A percentile compares a stretch with the other conserved stretches of the same genome.
phyloP scores from a whole-genome alignment of 1,140 invertebrate genomes.

The Aphelinus certus region DNA sequence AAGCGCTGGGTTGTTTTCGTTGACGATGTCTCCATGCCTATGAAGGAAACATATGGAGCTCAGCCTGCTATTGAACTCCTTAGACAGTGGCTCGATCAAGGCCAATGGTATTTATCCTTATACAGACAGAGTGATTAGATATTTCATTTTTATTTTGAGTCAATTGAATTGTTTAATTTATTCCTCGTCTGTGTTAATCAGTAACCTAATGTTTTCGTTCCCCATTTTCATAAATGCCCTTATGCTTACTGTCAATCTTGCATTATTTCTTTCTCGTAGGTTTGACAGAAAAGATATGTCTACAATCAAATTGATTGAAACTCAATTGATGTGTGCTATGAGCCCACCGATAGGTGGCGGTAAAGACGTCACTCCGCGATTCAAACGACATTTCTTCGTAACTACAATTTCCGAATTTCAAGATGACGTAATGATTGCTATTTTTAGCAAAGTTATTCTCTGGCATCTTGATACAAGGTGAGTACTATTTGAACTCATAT shows the following conservation, averaged over 20 bases:
- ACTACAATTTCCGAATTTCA: slow-evolving; percentile 91
- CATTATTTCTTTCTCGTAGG: slow-evolving; percentile 74
- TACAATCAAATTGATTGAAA: slow-evolving; percentile 87
- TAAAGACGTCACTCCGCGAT: slow-evolving; percentile 85
- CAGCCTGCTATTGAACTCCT: slow-evolving; percentile 93
- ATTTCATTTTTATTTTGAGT: slow-evolving; percentile 9
- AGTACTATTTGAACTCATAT: background rate
- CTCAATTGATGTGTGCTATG: slow-evolving; percentile 90
- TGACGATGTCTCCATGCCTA: slow-evolving; percentile 94
- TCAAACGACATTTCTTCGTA: slow-evolving; percentile 90
- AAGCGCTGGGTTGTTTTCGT: slow-evolving; percentile 92
- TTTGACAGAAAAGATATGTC: slow-evolving; percentile 90
- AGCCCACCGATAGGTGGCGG: slow-evolving; percentile 82
- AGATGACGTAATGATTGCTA: slow-evolving; percentile 84
- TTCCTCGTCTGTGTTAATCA: too few species aligned
- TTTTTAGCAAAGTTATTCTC: slow-evolving; percentile 90
- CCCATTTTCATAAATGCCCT: background rate
- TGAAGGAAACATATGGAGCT: slow-evolving; percentile 86
- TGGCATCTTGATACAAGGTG: slow-evolving; percentile 90
- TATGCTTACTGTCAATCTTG: background rate
- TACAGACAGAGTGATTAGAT: background rate
- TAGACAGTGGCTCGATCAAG: slow-evolving; percentile 89
- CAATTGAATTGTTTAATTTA: too few species aligned
- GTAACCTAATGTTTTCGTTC: background rate
- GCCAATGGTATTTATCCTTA: slow-evolving; percentile 73